Conservation (phyloP, 2,113 vertebrate genomes). For the Electrona antarctica region DNA sequence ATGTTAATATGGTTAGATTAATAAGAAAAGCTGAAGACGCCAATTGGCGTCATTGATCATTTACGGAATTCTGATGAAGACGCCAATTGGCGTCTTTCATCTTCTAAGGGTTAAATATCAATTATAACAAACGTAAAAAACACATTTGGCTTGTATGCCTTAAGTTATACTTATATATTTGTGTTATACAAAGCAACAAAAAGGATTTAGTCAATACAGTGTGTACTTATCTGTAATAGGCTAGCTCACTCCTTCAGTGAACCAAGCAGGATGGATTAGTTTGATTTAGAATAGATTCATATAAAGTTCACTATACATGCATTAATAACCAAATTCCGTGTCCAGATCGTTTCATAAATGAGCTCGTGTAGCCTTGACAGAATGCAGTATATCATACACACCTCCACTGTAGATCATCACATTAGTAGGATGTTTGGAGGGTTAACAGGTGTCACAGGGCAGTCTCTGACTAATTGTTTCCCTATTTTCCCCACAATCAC, state of each 20-base stretch:
- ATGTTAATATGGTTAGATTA: no score
- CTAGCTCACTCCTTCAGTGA: slow-evolving; percentile 18
- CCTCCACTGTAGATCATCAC: slow-evolving; percentile 26
- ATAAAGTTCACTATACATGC: slow-evolving; percentile 24
- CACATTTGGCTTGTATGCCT: background rate
- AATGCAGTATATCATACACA: slow-evolving; percentile 35
- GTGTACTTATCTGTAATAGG: slow-evolving; percentile 42
- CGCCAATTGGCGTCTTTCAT: no score
- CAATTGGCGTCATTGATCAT: no score
- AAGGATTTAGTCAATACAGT: slow-evolving; percentile 23
- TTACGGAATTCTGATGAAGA: no score
- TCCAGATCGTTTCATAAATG: slow-evolving; percentile 40
- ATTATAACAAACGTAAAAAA: no score
- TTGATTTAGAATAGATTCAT: slow-evolving; percentile 16
- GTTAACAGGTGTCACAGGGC: slow-evolving; percentile 66
- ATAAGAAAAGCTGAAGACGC: no score
- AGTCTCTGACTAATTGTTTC: slow-evolving; percentile 57
- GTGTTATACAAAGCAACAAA: slow-evolving; percentile 15
- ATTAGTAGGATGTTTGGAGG: slow-evolving; percentile 53
- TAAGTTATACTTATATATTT: slow-evolving; percentile 14
- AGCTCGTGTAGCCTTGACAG: slow-evolving; percentile 34
- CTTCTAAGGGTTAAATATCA: no score
- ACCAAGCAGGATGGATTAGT: slow-evolving; percentile 38
- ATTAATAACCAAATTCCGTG: slow-evolving; percentile 44
- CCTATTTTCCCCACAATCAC: slow-evolving; percentile 47